Conservation (phyloP, 2,888 invertebrate genomes). For the Drosophila tripunctata region DNA sequence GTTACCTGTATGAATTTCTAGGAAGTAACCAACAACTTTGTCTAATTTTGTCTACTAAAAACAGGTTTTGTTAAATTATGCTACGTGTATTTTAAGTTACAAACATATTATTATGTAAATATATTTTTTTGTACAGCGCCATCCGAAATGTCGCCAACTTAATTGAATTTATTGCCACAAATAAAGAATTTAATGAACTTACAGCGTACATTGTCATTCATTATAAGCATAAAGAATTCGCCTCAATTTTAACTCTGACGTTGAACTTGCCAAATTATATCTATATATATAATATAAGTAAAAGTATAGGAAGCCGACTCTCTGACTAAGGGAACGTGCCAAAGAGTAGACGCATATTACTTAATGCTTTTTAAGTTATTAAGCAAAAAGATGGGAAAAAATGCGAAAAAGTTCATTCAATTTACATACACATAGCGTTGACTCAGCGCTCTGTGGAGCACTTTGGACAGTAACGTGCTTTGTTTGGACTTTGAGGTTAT, state of each 20-base stretch:
- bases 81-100: not conserved
- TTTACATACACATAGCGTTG: constrained; percentile 40
- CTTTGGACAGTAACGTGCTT: constrained; percentile 28
- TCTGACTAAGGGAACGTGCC: constrained; percentile 38
- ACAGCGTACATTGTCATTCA: constrained; percentile 16
- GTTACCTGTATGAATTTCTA: not conserved
- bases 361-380: constrained; percentile 43
- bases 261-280: constrained; percentile 19
- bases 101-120: constrained; percentile 6
- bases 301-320: constrained; percentile 9
- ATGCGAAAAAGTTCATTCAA: constrained; percentile 45
- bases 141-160: constrained; percentile 14
- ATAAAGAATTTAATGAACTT: constrained; percentile 52
- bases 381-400: constrained; percentile 12
- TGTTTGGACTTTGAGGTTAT: constrained; percentile 41
- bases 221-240: constrained; percentile 1
- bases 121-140: constrained; percentile 20
- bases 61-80: not conserved
- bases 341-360: constrained; percentile 27
- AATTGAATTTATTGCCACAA: constrained; percentile 60
- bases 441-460: constrained; percentile 27
- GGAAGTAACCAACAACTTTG: too few species aligned
- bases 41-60: not conserved
- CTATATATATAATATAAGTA: constrained; percentile 1
- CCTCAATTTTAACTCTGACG: not conserved